Evolutionary conservation across 2,888 invertebrate species (phyloP).

Genomic region (Hololepta plana): DNA sequence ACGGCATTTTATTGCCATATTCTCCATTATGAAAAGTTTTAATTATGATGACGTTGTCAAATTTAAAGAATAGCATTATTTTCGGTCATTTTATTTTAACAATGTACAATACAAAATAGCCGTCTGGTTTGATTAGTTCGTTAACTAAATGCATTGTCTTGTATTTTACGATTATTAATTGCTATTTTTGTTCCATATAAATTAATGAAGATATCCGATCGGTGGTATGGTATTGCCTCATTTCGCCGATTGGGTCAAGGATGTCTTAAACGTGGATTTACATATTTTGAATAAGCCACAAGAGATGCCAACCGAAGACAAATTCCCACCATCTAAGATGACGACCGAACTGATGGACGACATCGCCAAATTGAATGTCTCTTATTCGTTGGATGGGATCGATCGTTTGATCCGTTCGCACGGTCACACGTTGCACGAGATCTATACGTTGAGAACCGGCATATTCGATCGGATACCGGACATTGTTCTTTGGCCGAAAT

Average conservation of each 20-base stretch:
- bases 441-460: slow-evolving; percentile 45
- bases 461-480: slow-evolving; percentile 76
- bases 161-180: no score
- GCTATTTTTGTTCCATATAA: slow-evolving; percentile 9
- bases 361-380: slow-evolving; percentile 33
- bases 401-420: slow-evolving; percentile 80
- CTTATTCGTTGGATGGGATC: slow-evolving; percentile 52
- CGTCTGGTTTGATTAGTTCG: no score
- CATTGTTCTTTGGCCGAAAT: slow-evolving; percentile 79
- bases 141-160: no score
- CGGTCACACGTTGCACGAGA: slow-evolving; percentile 85
- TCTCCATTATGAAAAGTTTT: no score
- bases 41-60: no score
- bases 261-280: slow-evolving; percentile 50
- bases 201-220: slow-evolving; percentile 73
- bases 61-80: no score
- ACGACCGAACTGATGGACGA: slow-evolving; percentile 40
- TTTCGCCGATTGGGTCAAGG: slow-evolving; percentile 63
- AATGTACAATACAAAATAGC: no score
- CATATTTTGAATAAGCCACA: slow-evolving; percentile 27
- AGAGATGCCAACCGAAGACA: slow-evolving; percentile 27
- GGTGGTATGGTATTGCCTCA: slow-evolving; percentile 55
- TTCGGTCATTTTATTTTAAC: no score
- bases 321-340: slow-evolving; percentile 44
- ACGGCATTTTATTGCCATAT: no score